Conservation (phyloP, 2,888 invertebrate species). For the Gymnocheta viridis region DNA sequence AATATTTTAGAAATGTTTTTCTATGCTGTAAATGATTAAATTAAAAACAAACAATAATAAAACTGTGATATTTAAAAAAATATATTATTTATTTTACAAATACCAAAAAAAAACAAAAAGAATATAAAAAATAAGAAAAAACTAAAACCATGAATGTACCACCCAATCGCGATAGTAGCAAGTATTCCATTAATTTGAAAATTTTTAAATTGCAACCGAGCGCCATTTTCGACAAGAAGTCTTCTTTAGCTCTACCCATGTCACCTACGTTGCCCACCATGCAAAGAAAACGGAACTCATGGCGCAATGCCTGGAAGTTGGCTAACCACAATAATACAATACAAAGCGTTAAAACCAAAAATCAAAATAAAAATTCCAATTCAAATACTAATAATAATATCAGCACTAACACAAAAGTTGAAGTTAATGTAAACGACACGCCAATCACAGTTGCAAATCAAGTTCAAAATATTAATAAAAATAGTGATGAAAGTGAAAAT, state of each 20-base stretch:
- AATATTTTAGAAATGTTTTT: neutral
- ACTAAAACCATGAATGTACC: constrained; percentile 76
- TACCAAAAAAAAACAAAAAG: constrained; percentile 4
- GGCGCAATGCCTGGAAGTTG: constrained; percentile 76
- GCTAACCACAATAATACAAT: constrained; percentile 58
- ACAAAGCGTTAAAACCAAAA: constrained; percentile 38
- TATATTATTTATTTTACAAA: neutral
- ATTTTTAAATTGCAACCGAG: constrained; percentile 77
- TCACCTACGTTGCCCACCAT: constrained; percentile 66
- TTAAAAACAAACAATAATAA: too few species aligned
- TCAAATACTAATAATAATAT: constrained; percentile 17
- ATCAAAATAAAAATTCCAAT: constrained; percentile 35
- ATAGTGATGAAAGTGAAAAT: constrained; percentile 6
- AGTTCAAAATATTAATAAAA: constrained; percentile 15
- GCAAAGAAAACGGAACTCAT: constrained; percentile 75
- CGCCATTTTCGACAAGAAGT: constrained; percentile 64
- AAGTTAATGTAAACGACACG: constrained; percentile 6
- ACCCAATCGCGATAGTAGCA: constrained; percentile 74
- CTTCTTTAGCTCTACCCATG: constrained; percentile 49
- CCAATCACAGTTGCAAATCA: neutral
- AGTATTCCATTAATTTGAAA: constrained; percentile 80
- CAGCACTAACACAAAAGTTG: constrained; percentile 11
- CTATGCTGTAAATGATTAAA: neutral
- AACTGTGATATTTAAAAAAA: constrained; percentile 36
- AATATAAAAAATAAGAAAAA: neutral